These are phyloP conservation scores for Chaetorhynchus papuensis DNA, from an alignment of 2,113 vertebrate species.

Conservation along the genomic window DNA sequence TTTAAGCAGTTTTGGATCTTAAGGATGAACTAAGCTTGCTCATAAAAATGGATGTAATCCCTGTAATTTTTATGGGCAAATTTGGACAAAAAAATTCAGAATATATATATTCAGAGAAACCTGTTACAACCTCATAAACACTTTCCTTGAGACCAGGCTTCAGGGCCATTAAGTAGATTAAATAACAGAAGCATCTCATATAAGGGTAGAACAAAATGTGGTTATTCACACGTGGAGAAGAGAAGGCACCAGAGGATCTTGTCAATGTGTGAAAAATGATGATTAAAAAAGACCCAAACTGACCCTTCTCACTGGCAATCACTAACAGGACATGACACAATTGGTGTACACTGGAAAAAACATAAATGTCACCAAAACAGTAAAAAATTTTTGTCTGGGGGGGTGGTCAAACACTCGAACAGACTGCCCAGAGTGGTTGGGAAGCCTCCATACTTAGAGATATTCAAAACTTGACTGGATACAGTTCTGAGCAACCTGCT, in stretches of 20 bases:
- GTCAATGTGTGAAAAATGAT: not conserved
- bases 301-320: not conserved
- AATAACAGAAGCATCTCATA: not conserved
- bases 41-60: not conserved
- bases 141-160: not conserved
- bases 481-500: not conserved
- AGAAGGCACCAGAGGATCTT: not conserved
- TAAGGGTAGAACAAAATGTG: rapidly evolving
- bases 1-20: not conserved
- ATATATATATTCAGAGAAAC: not conserved
- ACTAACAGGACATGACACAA: not conserved
- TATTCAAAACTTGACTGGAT: not conserved
- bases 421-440: not conserved
- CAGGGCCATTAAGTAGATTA: not conserved
- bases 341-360: not conserved
- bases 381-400: not conserved
- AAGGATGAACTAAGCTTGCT: not conserved
- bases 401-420: not conserved
- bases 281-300: not conserved
- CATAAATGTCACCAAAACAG: not conserved
- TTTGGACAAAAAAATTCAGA: not conserved
- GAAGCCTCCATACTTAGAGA: not conserved
- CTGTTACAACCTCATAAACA: not conserved
- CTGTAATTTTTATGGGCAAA: not conserved
- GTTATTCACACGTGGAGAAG: not conserved